Percentiles rank a stretch among this genome's conserved stretches.
phyloP scores from a whole-genome alignment of 2,797 vertebrate species.

The Crenuchus spilurus region DNA sequence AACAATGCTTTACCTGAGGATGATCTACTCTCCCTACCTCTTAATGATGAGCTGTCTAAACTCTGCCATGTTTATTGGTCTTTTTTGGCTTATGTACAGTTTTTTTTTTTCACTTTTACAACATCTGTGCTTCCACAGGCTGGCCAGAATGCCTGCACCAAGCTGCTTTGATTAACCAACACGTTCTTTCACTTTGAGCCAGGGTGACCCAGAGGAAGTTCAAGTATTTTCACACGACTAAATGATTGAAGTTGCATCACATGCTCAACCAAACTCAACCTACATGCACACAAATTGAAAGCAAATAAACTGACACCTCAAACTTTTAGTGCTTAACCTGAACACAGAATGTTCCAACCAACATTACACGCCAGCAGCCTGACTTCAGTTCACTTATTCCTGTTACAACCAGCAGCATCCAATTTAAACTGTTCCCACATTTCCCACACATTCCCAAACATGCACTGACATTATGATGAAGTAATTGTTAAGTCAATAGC shows the following conservation, averaged over 20 bases:
- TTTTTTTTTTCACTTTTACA: constrained; percentile 59
- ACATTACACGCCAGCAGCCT: background rate
- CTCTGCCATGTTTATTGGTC: constrained; percentile 69
- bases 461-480: constrained; percentile 27
- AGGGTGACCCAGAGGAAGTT: constrained; percentile 14
- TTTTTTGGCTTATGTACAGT: constrained; percentile 53
- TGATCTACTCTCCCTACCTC: too few species aligned
- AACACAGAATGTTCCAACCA: background rate
- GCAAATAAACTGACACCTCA: constrained; percentile 6
- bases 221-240: constrained; percentile 25
- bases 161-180: constrained; percentile 33
- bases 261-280: background rate
- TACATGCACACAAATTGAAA: background rate
- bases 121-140: constrained; percentile 15
- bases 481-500: constrained; percentile 27
- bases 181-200: constrained; percentile 27
- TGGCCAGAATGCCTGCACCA: constrained; percentile 14
- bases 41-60: constrained; percentile 51
- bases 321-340: background rate
- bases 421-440: constrained; percentile 30
- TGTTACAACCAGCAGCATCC: background rate
- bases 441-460: constrained; percentile 25
- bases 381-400: background rate
- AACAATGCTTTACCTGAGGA: too few species aligned
- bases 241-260: constrained; percentile 19